Conservation (phyloP, 2,113 vertebrate genomes). For the Vulpes vulpes region DNA sequence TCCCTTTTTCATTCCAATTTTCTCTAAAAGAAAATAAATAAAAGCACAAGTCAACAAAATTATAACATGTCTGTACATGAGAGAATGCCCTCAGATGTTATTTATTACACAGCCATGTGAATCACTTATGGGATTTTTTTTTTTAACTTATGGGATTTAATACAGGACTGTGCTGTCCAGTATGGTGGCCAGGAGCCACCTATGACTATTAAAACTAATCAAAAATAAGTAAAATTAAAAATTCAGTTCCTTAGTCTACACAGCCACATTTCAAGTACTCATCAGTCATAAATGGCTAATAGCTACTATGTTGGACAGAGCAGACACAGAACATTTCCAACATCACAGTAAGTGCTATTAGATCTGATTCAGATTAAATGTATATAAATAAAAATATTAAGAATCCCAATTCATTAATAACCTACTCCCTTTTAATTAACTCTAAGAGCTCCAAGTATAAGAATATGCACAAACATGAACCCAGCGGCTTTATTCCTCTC, state of each 20-base stretch:
- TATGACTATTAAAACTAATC: background rate
- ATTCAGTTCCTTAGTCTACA: background rate
- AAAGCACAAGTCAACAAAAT: background rate
- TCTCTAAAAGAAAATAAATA: slow-evolving; percentile 37
- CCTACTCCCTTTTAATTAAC: slow-evolving; percentile 23
- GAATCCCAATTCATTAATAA: slow-evolving; percentile 1
- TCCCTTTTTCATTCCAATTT: slow-evolving; percentile 22
- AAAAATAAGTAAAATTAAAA: background rate
- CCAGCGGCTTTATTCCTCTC: background rate
- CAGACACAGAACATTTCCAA: background rate
- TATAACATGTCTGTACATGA: background rate
- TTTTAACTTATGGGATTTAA: background rate
- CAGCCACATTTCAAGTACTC: background rate
- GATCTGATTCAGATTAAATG: background rate
- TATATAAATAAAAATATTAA: background rate
- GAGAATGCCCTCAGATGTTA: background rate
- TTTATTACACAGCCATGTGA: background rate
- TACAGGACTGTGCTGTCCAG: background rate
- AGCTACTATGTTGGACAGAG: background rate
- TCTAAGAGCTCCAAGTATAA: background rate
- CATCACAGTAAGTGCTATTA: background rate
- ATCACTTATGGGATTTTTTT: background rate
- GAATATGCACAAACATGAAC: background rate
- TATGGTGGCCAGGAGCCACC: background rate
- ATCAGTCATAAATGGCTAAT: background rate